Base-by-base conservation (phyloP, 2,888 invertebrate genomes). In the Lysandra coridon region DNA sequence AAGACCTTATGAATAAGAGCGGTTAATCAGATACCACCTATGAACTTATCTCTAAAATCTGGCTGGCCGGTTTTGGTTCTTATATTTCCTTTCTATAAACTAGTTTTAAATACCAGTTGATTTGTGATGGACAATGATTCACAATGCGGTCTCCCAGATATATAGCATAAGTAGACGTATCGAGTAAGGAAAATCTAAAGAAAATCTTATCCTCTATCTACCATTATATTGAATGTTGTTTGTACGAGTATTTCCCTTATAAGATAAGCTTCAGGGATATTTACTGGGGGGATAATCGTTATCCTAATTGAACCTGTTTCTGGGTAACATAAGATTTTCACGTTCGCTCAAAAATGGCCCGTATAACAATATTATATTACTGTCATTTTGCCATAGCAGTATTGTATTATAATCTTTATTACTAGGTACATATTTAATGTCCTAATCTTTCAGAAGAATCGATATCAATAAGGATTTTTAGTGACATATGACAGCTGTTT, bases 221-320 rank as follows among this genome's bases (percentile, higher is more conserved):
- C 64, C 4, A 69, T 69, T 30, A 69, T 30, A 30, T 69, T 14
- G 12, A 33, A 69, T 69, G 33, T 69, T 69, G 69, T 69, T 69
- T 69, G 69, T 69, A 5, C 12, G 30, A 69, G 14, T 37, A 69
- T 33, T 69, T 69, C 30, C 6, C 30, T 64, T 30, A 30, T 64
- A 64, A 30, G 69, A 69, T 69, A 69, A 69, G 69, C 69, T 30
- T 69, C 12, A 12, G 64, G 33, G 33, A 69, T 69, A 69, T 69
- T 14, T 69, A 69, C 62, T 23, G 23, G n/a, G 30, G 33, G 33
- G 69, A 37, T 69, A 69, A 69, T 69, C 14, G 69, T 69, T 69
- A 33, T 33, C 69, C 33, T 69, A 33, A 69, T 69, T 64, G 64
- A 64, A 64, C 64, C 30, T 62, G 30, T 30, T 14, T 69, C 69